Conservation (phyloP, 2,797 vertebrate species). For the Threskiornis aethiopicus region DNA sequence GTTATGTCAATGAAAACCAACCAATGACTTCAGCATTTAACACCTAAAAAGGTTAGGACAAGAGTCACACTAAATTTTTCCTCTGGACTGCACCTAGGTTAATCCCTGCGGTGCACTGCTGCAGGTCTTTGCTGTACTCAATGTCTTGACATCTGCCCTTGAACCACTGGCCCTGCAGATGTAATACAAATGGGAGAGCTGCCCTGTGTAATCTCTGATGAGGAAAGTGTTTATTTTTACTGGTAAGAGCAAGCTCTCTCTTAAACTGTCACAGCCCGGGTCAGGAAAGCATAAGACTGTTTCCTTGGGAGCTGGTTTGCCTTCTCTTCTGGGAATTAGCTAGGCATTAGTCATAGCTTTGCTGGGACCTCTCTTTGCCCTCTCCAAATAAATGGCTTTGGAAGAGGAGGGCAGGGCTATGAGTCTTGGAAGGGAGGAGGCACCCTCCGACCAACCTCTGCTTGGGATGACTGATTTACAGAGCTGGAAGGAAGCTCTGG, state of each 20-base stretch:
- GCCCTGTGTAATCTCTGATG: background rate
- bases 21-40: background rate
- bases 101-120: background rate
- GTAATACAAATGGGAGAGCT: background rate
- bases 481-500: background rate
- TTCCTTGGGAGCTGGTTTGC: background rate
- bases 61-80: background rate
- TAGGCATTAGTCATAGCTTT: conserved; percentile 34
- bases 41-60: background rate
- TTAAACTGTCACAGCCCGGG: background rate
- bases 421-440: background rate
- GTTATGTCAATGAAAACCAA: background rate
- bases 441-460: background rate
- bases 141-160: background rate
- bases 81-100: background rate
- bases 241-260: background rate
- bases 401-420: background rate
- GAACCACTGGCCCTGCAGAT: background rate
- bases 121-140: background rate
- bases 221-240: background rate
- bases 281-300: background rate
- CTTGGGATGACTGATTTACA: background rate
- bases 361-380: background rate
- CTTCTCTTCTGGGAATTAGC: background rate
- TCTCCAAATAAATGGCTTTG: background rate